A percentile compares a stretch with the other conserved stretches of the same genome.
These are phyloP conservation scores for Limenitis arthemis DNA, from an alignment of 2,888 invertebrate genomes.

Conservation along the genomic window DNA sequence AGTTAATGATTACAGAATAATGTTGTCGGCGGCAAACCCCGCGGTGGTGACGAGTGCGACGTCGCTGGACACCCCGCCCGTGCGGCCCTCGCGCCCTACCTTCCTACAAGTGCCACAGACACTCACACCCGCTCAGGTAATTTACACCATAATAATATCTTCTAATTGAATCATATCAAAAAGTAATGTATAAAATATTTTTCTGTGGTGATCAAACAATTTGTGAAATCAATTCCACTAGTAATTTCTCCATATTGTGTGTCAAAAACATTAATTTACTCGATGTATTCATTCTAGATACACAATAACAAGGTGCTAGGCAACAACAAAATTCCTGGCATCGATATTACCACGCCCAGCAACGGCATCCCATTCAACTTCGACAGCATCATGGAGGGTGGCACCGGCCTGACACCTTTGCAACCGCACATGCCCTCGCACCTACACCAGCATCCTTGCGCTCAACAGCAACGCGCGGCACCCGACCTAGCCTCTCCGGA, in stretches of 20 bases:
- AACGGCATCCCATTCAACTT: constrained; percentile 91
- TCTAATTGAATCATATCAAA: too few relatives aligned
- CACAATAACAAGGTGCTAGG: constrained; percentile 61
- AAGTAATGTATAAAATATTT: too few relatives aligned
- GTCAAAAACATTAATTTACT: background rate
- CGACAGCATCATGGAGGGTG: constrained; percentile 94
- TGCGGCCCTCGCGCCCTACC: constrained; percentile 78
- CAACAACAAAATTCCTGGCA: constrained; percentile 78
- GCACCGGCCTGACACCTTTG: constrained; percentile 92
- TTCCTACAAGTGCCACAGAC: constrained; percentile 78
- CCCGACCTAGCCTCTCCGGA: constrained; percentile 82
- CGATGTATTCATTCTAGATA: constrained; percentile 40
- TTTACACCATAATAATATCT: background rate
- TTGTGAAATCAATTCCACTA: too few relatives aligned
- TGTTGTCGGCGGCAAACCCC: constrained; percentile 67
- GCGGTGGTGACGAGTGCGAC: constrained; percentile 46
- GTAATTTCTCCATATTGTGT: too few relatives aligned
- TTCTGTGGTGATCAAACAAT: too few relatives aligned
- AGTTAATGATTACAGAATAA: constrained; percentile 44
- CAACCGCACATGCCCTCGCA: constrained; percentile 72
- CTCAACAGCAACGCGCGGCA: constrained; percentile 82
- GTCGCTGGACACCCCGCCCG: constrained; percentile 52
- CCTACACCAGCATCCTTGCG: constrained; percentile 75
- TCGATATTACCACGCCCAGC: constrained; percentile 90
- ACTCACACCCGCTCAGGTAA: constrained; percentile 65